Percentiles rank a stretch among this genome's conserved stretches.
phyloP scores from a whole-genome alignment of 2,888 invertebrate species.

The Petrolisthes cinctipes region DNA sequence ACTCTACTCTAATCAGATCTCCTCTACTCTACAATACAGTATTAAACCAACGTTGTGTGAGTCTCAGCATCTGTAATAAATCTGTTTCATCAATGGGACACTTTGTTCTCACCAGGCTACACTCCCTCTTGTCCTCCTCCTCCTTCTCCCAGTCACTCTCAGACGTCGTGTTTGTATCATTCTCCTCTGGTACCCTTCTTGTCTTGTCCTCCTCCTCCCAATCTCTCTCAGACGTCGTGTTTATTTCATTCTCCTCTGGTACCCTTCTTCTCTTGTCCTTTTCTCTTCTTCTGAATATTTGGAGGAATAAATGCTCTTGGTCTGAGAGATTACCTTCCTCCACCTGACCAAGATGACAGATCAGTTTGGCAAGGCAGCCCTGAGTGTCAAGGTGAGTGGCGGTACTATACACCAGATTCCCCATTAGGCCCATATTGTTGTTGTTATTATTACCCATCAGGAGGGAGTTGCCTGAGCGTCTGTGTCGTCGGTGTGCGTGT shows the following conservation, averaged over 20 bases:
- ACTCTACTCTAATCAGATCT: too few relatives aligned
- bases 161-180: too few relatives aligned
- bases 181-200: not conserved
- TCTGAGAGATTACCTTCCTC: not conserved
- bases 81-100: not conserved
- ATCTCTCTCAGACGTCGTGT: too few relatives aligned
- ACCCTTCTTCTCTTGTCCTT: not conserved
- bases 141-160: not conserved
- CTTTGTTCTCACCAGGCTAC: not conserved
- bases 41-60: not conserved
- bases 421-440: not conserved
- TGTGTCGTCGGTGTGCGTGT: not conserved
- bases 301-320: not conserved
- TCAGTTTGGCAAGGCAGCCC: not conserved
- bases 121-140: not conserved
- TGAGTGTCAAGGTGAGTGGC: not conserved
- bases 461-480: not conserved
- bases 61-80: not conserved
- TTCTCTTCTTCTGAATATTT: not conserved
- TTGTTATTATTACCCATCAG: not conserved
- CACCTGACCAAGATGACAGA: not conserved
- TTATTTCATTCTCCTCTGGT: too few relatives aligned
- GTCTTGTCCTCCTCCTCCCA: not conserved
- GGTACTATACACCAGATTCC: not conserved
- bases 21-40: not conserved